Evolutionary conservation across 53 echinoderm and acorn worm genomes (phyloP).

Genomic region (Stichopus horrens): DNA sequence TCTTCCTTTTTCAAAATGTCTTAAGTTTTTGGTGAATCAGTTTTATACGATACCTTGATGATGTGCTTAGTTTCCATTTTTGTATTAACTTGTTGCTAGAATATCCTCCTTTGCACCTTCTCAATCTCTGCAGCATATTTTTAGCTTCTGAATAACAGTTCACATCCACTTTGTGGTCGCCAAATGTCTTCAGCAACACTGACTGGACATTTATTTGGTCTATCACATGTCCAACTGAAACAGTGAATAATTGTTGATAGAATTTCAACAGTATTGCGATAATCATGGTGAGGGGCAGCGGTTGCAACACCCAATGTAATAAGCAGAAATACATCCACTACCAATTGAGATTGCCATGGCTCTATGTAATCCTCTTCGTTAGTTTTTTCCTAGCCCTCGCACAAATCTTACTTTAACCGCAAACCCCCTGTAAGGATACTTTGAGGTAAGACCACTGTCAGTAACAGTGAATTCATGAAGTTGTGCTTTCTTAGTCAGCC

Average conservation of each 20-base stretch:
- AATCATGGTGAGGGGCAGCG: neutral
- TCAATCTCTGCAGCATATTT: neutral
- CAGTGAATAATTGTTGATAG: neutral
- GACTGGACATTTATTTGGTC: neutral
- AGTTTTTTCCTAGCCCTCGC: neutral
- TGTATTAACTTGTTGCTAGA: neutral
- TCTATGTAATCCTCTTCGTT: neutral
- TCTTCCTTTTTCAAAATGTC: neutral
- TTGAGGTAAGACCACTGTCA: neutral
- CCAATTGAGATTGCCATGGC: neutral
- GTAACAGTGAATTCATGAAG: neutral
- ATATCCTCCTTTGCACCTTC: neutral
- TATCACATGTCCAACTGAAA: neutral
- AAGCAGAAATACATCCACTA: neutral
- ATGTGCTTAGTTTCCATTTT: too few species aligned
- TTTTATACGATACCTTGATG: neutral
- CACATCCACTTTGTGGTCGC: neutral
- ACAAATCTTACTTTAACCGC: neutral
- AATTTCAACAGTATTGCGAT: neutral
- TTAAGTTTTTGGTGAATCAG: slow-evolving; percentile 1
- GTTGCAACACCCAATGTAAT: neutral
- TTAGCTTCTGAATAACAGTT: slow-evolving; percentile 10
- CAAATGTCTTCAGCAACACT: neutral
- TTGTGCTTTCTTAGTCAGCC: neutral
- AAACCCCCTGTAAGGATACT: neutral